phyloP scores from a whole-genome alignment of 2,113 vertebrate species.

The Apaloderma vittatum region DNA sequence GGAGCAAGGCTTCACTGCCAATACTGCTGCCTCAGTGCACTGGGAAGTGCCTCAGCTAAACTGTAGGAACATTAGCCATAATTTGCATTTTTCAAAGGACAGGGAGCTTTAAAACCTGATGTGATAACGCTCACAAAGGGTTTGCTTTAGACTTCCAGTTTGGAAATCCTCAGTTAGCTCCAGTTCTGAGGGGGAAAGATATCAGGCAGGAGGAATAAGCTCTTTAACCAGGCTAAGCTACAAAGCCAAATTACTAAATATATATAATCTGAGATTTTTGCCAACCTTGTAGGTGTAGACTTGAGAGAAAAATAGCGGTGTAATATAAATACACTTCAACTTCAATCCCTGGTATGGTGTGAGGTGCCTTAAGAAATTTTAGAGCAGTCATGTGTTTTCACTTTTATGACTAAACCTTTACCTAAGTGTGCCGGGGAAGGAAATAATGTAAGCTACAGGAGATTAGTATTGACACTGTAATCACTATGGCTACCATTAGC shows the following conservation, averaged over 20 bases:
- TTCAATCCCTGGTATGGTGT: neutral
- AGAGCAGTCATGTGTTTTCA: neutral
- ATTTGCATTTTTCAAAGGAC: neutral
- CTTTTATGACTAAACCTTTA: neutral
- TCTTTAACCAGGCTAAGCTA: slow-evolving; percentile 8
- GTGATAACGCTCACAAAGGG: neutral
- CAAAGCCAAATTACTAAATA: slow-evolving; percentile 23
- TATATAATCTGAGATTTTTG: slow-evolving; percentile 25
- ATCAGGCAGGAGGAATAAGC: neutral
- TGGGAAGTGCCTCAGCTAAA: neutral
- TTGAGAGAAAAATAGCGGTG: neutral
- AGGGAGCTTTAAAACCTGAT: neutral
- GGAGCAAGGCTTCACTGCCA: neutral
- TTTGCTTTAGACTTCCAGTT: neutral
- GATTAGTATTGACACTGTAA: neutral
- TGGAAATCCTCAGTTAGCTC: neutral
- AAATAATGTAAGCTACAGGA: neutral
- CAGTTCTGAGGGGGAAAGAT: neutral
- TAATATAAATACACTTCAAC: neutral
- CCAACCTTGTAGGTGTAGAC: neutral
- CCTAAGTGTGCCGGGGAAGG: neutral
- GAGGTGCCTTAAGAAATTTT: neutral
- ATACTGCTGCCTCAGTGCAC: neutral
- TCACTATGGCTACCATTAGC: neutral
- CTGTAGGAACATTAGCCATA: neutral